A percentile compares a stretch with the other conserved stretches of the same genome.
Evolutionary conservation across 1,140 invertebrate species (phyloP).

Genomic region (Drosophila pandora): DNA sequence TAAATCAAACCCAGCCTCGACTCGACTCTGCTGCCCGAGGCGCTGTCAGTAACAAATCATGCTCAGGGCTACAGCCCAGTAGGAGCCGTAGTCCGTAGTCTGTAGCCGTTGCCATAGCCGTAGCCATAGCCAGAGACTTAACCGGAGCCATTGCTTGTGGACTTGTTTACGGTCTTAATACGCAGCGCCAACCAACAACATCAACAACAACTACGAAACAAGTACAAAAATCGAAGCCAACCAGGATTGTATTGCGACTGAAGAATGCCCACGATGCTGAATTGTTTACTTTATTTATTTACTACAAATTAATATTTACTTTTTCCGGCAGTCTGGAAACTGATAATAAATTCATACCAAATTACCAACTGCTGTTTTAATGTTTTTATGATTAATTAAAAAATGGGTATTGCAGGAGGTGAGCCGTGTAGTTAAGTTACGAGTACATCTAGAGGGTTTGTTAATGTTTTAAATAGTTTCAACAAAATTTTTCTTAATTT

Average conservation of each 20-base stretch:
- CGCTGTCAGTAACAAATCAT: slow-evolving; percentile 81
- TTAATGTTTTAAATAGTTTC: not conserved
- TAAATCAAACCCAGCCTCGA: slow-evolving; percentile 79
- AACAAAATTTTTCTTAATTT: not conserved
- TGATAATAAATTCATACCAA: not conserved
- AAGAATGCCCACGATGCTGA: not conserved
- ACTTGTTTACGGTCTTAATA: slow-evolving; percentile 79
- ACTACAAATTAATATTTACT: not conserved
- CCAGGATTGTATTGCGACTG: slow-evolving; percentile 14
- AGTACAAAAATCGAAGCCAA: not conserved
- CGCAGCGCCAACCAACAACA: slow-evolving; percentile 34
- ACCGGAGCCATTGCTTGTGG: slow-evolving; percentile 47
- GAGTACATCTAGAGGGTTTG: not conserved
- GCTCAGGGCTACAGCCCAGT: slow-evolving; percentile 70
- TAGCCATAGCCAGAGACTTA: slow-evolving; percentile 24
- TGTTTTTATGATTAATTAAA: not conserved
- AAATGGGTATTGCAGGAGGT: not conserved
- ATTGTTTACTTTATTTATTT: not conserved
- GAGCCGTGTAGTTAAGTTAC: no score
- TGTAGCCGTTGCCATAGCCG: slow-evolving; percentile 9
- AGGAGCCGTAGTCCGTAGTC: slow-evolving; percentile 31
- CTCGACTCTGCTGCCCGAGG: slow-evolving; percentile 68
- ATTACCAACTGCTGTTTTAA: not conserved
- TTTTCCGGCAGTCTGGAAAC: not conserved
- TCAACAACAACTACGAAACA: slow-evolving; percentile 7